Percentiles rank a stretch among this genome's conserved stretches.
Conservation (phyloP, 2,113 vertebrate species). For the Platanista minor region DNA sequence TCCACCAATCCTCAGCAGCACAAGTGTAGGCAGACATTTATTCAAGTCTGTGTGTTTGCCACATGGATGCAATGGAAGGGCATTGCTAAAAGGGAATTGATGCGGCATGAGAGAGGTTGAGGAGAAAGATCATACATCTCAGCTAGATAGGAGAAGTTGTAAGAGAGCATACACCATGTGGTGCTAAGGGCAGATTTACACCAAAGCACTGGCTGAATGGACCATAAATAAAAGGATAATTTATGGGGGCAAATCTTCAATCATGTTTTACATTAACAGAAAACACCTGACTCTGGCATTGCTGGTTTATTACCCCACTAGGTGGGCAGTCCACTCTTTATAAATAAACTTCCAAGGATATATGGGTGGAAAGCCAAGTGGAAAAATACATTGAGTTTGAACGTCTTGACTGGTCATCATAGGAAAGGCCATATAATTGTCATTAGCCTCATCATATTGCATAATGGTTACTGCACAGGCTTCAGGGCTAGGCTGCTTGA, state of each 20-base stretch:
- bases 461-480: too few species aligned
- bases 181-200: not conserved
- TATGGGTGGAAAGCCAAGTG: not conserved
- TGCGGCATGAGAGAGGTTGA: not conserved
- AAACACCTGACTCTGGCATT: not conserved
- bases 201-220: not conserved
- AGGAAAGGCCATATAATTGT: not conserved
- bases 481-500: not conserved
- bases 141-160: not conserved
- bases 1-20: not conserved
- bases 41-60: not conserved
- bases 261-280: not conserved
- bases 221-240: not conserved
- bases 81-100: not conserved
- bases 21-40: not conserved
- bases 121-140: not conserved
- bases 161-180: not conserved
- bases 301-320: not conserved
- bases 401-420: not conserved
- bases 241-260: not conserved
- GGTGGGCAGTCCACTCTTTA: not conserved
- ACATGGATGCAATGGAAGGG: not conserved
- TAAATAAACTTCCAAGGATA: not conserved
- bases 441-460: not conserved
- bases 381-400: not conserved